A percentile compares a stretch with the other conserved stretches of the same genome.
phyloP scores from a whole-genome alignment of 2,888 invertebrate genomes.

The Apomyelois bistriatella region DNA sequence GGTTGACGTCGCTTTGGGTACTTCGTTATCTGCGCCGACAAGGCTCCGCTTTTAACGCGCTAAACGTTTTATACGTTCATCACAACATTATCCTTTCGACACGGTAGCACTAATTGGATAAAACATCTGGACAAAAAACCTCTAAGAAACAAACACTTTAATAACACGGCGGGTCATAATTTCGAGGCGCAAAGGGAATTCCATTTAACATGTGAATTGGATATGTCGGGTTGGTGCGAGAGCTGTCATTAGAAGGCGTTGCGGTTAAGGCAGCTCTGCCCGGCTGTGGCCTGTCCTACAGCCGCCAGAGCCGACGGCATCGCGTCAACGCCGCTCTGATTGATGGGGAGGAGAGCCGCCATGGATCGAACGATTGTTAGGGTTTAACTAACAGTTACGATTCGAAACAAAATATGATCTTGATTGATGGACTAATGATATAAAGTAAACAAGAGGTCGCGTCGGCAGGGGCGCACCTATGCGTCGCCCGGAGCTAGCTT shows the following conservation, averaged over 20 bases:
- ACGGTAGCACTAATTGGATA: slow-evolving; percentile 80
- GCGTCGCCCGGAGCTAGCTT: slow-evolving; percentile 46
- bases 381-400: slow-evolving; percentile 75
- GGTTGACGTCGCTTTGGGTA: slow-evolving; percentile 25
- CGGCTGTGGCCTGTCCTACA: slow-evolving; percentile 5
- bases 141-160: slow-evolving; percentile 76
- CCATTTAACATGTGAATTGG: slow-evolving; percentile 80
- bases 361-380: slow-evolving; percentile 64
- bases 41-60: slow-evolving; percentile 68
- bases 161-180: slow-evolving; percentile 66
- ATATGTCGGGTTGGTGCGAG: slow-evolving; percentile 64
- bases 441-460: slow-evolving; percentile 67
- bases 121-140: slow-evolving; percentile 69
- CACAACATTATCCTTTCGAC: slow-evolving; percentile 78
- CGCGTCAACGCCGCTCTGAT: slow-evolving; percentile 59
- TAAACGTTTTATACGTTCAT: slow-evolving; percentile 69
- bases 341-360: slow-evolving; percentile 58
- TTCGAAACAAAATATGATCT: slow-evolving; percentile 70
- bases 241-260: slow-evolving; percentile 59
- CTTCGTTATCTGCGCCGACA: slow-evolving; percentile 48
- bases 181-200: slow-evolving; percentile 72
- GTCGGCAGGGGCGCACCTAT: slow-evolving; percentile 49
- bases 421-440: slow-evolving; percentile 79
- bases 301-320: slow-evolving; percentile 30
- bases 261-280: slow-evolving; percentile 24